A percentile compares a stretch with the other conserved stretches of the same genome.
These are phyloP conservation scores for Torymus auratus DNA, from an alignment of 2,888 invertebrate genomes.

Conservation along the genomic window DNA sequence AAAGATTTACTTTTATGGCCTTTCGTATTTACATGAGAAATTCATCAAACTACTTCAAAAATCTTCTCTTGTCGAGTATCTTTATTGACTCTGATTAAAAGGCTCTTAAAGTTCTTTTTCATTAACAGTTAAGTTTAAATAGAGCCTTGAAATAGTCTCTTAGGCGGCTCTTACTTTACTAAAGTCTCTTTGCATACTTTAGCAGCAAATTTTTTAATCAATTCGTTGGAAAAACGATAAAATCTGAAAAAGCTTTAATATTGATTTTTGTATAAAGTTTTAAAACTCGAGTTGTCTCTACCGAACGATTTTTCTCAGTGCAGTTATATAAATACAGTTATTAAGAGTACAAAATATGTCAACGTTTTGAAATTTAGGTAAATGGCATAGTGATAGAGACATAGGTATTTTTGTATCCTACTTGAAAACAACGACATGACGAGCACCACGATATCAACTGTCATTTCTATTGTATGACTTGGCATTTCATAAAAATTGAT, in stretches of 20 bases:
- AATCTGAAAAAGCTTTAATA: too few relatives aligned
- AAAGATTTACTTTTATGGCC: not conserved
- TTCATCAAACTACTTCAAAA: conserved; percentile 3
- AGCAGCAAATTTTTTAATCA: not conserved
- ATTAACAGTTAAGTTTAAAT: not conserved
- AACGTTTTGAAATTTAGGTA: conserved; percentile 38
- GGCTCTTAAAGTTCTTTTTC: conserved; percentile 9
- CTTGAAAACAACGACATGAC: conserved; percentile 46
- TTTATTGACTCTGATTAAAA: not conserved
- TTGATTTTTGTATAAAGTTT: too few relatives aligned
- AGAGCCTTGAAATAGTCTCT: not conserved
- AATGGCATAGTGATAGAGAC: conserved; percentile 44
- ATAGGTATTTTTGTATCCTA: conserved; percentile 46
- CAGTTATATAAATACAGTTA: conserved; percentile 40
- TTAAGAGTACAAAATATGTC: conserved; percentile 42
- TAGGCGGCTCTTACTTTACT: conserved; percentile 3
- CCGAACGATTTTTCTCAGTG: conserved; percentile 46
- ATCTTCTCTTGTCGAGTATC: not conserved
- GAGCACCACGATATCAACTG: conserved; percentile 43
- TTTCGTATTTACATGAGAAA: conserved; percentile 26
- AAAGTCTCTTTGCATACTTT: not conserved
- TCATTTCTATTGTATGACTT: conserved; percentile 11
- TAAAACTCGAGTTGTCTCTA: conserved; percentile 7
- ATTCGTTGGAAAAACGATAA: not conserved
- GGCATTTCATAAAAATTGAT: conserved; percentile 24